Conservation (phyloP, 2,888 invertebrate genomes). For the Chydorus sphaericus region DNA sequence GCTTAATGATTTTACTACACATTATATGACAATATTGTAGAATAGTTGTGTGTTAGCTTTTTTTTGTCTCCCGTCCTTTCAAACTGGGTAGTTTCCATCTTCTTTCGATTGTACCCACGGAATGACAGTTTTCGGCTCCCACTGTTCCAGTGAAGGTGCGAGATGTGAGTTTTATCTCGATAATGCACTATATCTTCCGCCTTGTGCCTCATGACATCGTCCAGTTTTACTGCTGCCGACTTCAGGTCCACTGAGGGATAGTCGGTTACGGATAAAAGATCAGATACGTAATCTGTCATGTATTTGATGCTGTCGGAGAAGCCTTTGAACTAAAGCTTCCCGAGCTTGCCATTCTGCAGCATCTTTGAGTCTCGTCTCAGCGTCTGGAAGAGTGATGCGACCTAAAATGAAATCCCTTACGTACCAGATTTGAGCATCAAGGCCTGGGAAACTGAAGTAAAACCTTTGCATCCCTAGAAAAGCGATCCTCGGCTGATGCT, state of each 20-base stretch:
- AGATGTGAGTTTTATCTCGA: not conserved
- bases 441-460: not conserved
- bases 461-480: not conserved
- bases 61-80: no score
- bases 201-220: not conserved
- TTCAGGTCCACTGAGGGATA: not conserved
- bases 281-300: not conserved
- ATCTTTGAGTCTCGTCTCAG: not conserved
- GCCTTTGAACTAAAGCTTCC: not conserved
- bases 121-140: not conserved
- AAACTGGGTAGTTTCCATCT: no score
- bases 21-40: no score
- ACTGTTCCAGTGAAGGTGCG: not conserved
- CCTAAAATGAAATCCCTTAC: not conserved
- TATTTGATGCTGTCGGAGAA: not conserved
- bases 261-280: not conserved
- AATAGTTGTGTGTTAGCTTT: no score
- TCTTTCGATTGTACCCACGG: no score
- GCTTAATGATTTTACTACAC: no score
- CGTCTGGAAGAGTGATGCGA: not conserved
- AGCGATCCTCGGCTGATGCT: not conserved
- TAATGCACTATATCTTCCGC: not conserved
- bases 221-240: not conserved
- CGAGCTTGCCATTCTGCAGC: not conserved
- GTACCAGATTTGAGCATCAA: not conserved